Evolutionary conservation across 1,140 invertebrate genomes (phyloP).

Genomic region (Eumaeus atala): DNA sequence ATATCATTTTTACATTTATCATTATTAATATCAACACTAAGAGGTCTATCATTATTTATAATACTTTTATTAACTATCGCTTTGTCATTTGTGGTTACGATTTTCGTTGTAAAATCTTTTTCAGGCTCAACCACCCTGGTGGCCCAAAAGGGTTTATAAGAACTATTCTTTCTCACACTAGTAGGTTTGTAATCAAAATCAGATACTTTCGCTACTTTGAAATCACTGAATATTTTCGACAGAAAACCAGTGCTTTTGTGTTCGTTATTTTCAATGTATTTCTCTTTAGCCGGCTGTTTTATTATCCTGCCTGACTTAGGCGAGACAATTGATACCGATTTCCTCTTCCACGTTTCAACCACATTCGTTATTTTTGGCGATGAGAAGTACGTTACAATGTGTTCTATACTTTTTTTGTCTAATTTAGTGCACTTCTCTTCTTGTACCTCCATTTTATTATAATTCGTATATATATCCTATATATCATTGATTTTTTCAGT

Average conservation of each 20-base stretch:
- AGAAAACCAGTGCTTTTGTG: slow-evolving; percentile 35
- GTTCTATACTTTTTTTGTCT: slow-evolving; percentile 39
- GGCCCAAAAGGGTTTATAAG: slow-evolving; percentile 57
- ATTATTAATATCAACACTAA: slow-evolving; percentile 23
- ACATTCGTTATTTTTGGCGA: slow-evolving; percentile 25
- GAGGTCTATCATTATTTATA: slow-evolving; percentile 21
- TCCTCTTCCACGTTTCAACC: slow-evolving; percentile 43
- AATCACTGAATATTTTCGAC: slow-evolving; percentile 41
- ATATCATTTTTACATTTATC: not conserved
- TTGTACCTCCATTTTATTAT: not conserved
- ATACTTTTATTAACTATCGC: slow-evolving; percentile 8
- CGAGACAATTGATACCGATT: slow-evolving; percentile 47
- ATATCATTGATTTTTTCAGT: too few relatives aligned
- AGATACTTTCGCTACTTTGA: slow-evolving; percentile 45
- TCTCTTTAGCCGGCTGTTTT: slow-evolving; percentile 16
- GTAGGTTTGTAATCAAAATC: slow-evolving; percentile 47
- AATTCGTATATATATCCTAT: too few relatives aligned
- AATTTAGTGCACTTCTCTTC: slow-evolving; percentile 27
- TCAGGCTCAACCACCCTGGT: slow-evolving; percentile 33
- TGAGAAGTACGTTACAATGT: slow-evolving; percentile 37
- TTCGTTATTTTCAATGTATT: slow-evolving; percentile 17
- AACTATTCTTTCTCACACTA: slow-evolving; percentile 37
- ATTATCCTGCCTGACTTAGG: slow-evolving; percentile 40
- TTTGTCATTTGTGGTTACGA: slow-evolving; percentile 8
- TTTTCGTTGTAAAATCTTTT: slow-evolving; percentile 11